A percentile compares a stretch with the other conserved stretches of the same genome.
These are phyloP conservation scores for Hetaerina titia DNA, from an alignment of 2,888 invertebrate genomes.

Conservation along the genomic window DNA sequence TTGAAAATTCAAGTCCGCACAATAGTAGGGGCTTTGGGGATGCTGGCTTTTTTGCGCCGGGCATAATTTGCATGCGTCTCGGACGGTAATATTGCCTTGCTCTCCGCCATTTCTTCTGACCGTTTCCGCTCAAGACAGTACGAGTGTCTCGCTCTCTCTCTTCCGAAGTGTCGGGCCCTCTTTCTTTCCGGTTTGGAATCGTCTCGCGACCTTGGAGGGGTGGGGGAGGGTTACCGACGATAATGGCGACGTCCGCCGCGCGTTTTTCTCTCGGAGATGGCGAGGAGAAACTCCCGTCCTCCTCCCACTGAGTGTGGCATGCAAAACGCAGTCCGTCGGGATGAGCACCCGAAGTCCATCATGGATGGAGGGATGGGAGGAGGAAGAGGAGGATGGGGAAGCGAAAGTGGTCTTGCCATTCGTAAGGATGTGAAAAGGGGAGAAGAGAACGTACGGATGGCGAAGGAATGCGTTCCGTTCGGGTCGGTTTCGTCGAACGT, in stretches of 20 bases:
- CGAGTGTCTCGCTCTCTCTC: too few species aligned
- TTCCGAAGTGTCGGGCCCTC: too few species aligned
- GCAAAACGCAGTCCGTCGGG: not conserved
- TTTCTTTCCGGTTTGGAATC: conserved; percentile 9
- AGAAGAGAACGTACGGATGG: not conserved
- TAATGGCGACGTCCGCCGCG: not conserved
- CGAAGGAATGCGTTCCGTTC: not conserved
- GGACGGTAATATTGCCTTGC: too few species aligned
- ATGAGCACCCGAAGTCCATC: not conserved
- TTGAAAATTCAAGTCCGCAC: not conserved
- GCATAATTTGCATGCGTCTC: not conserved
- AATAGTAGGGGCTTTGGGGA: not conserved
- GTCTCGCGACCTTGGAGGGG: not conserved
- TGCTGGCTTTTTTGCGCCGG: not conserved
- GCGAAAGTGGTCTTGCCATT: not conserved
- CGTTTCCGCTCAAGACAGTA: not conserved
- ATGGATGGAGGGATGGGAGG: not conserved
- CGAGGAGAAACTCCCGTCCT: not conserved
- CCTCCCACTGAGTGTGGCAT: not conserved
- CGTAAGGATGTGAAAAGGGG: not conserved
- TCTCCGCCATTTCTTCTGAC: not conserved
- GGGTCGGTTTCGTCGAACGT: too few species aligned
- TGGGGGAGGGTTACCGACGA: not conserved
- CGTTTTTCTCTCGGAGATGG: not conserved
- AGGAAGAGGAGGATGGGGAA: not conserved